These are phyloP conservation scores for Rhynchotus rufescens DNA, from an alignment of 2,797 vertebrate genomes.

Conservation along the genomic window DNA sequence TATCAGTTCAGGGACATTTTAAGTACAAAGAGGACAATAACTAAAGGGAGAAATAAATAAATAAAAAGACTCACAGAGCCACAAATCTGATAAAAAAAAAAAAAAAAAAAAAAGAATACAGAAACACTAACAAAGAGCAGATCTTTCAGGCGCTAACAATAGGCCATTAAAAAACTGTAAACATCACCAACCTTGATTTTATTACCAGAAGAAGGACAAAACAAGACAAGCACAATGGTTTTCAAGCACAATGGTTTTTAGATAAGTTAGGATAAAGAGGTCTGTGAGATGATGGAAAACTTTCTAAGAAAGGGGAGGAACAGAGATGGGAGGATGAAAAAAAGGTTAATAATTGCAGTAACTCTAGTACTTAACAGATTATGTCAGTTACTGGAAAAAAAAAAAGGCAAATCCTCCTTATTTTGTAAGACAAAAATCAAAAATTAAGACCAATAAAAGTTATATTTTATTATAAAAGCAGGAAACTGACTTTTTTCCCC, in stretches of 20 bases:
- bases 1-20: no score
- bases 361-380: not conserved
- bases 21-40: not conserved
- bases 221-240: not conserved
- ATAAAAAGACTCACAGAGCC: not conserved
- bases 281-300: not conserved
- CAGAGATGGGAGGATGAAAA: not conserved
- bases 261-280: not conserved
- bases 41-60: not conserved
- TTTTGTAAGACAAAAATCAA: not conserved
- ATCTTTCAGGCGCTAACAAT: not conserved
- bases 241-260: not conserved
- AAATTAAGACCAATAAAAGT: not conserved
- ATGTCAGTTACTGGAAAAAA: not conserved
- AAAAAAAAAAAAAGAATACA: not conserved
- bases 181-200: not conserved
- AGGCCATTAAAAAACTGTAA: not conserved
- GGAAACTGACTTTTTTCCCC: not conserved
- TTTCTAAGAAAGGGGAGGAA: not conserved
- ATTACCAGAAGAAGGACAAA: not conserved
- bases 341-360: not conserved
- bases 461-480: not conserved
- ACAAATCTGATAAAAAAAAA: not conserved
- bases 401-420: not conserved
- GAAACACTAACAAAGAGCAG: not conserved